Evolutionary conservation across 2,888 invertebrate species (phyloP).

Genomic region (Orchesellides sinensis): DNA sequence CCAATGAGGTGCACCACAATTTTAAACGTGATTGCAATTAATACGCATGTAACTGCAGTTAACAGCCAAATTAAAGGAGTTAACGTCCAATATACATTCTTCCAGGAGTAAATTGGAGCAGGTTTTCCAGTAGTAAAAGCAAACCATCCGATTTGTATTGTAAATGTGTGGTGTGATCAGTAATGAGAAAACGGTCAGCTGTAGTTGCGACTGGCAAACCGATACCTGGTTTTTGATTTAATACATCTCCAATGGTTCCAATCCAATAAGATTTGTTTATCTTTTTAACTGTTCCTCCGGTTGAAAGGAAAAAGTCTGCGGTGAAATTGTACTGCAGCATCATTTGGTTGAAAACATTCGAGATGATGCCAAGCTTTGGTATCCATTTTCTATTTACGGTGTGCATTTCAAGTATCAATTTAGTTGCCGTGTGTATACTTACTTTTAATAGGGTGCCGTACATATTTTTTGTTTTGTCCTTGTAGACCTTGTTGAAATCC

Average conservation of each 20-base stretch:
- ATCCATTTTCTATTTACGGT: slow-evolving; percentile 19
- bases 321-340: slow-evolving; percentile 65
- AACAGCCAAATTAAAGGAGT: slow-evolving; percentile 53
- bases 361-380: slow-evolving; percentile 66
- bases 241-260: slow-evolving; percentile 67
- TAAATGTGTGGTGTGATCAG: slow-evolving; percentile 62
- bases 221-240: slow-evolving; percentile 62
- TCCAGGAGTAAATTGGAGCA: slow-evolving; percentile 60
- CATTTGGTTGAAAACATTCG: slow-evolving; percentile 55
- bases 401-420: slow-evolving; percentile 63
- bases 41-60: slow-evolving; percentile 1
- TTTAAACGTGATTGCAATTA: slow-evolving; percentile 17
- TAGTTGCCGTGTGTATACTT: slow-evolving; percentile 58
- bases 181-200: slow-evolving; percentile 31
- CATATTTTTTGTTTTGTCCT: slow-evolving; percentile 58
- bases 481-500: no score
- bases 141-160: slow-evolving; percentile 68
- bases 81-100: slow-evolving; percentile 64
- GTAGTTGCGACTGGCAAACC: slow-evolving; percentile 68
- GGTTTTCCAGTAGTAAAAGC: slow-evolving; percentile 69
- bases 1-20: slow-evolving; percentile 14
- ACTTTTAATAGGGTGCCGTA: slow-evolving; percentile 39
- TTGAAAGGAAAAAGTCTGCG: slow-evolving; percentile 60
- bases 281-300: slow-evolving; percentile 62
- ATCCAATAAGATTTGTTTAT: slow-evolving; percentile 63